Base-by-base conservation (phyloP, 2,113 vertebrate genomes). In the Phasianus colchicus region DNA sequence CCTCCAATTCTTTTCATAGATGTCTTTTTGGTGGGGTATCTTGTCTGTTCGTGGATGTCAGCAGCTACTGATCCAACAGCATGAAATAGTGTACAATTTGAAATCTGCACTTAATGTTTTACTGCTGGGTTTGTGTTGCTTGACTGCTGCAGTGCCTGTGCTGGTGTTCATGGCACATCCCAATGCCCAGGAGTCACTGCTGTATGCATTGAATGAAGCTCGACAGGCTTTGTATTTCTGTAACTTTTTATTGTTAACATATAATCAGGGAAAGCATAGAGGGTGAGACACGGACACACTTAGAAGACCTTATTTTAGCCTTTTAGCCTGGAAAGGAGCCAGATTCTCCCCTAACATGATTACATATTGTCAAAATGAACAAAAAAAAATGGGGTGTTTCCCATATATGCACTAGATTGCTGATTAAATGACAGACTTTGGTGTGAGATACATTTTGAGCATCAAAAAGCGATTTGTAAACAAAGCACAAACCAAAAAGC, bases 401-500 rank as follows among this genome's bases (percentile, higher is more conserved):
- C 18, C 10, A 0, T 8, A 5, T 11, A 9, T 24, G 29, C 32
- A 2, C 4, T 24, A 25, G 42, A 5, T 36, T 80, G 52, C 43
- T 73, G 8, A 32, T n/a, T 6, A 48, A 50, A 25, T n/a, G 45
- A 10, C 9, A 77, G 55, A 2, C 27, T 80, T 34, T 0, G 3
- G 7, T 73, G 30, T 66, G 40, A 40, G 67, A 10, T 45, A 19
- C 17, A 4, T 24, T 86, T 65, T 15, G 66, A 45, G 70, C 24
- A 5, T 48, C 27, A 20, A 15, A 29, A 75, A 69, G 65, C 22
- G 25, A 22, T 64, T 47, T 67, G 34, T 38, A 43, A 87, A 19
- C 4, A 8, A 50, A 74, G n/a, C 64, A 32, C 63, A 27, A 50
- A 65, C 0, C 29, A 24, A 42, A 88, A 61, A 64, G 22, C 36